Base-by-base conservation (phyloP, 2,797 vertebrate species). In the Sorex maritimensis region DNA sequence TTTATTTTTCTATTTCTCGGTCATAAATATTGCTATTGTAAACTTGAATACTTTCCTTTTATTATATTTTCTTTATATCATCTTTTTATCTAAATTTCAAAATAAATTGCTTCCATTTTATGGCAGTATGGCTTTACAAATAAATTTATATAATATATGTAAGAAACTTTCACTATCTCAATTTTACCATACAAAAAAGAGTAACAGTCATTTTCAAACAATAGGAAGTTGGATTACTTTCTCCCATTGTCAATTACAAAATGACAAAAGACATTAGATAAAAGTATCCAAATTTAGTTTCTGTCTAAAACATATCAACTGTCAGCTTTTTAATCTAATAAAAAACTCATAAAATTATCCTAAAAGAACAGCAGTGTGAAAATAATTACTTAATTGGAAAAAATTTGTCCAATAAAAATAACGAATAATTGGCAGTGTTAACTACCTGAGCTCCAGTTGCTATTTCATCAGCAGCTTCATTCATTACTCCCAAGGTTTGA, bases 401-500 rank as follows among this genome's bases (percentile, higher is more conserved):
- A 89, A 79, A 58, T 30, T 6, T 86, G 24, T 67, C 21, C 92
- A 4, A 73, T 13, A 21, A 75, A 95, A 95, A 78, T 41, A 11
- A 81, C 65, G 86, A 63, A 5, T 5, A 85, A 68, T 83, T 52
- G 88, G n/a, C 2, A 61, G 69, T 0, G n/a, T 74, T 71, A 80
- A 92, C 28, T 98, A 99, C 99, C 99, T 99, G 99, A 97, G 99
- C 99, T 88, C 99, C 99, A 44, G 99, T 99, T 93, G 99, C 99
- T 91, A 99, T 99, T 97, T 99, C 99, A 97, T 99, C 99, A 81
- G 99, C 99, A 78, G 99, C 99, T 97, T 99, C 99, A 0, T 99
- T 99, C 99, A 99, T 99, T 88, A 99, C 99, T 88, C 99, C 99
- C 96, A 99, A 96, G 14, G 99, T 99, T 98, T 99, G 99, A 96